A percentile compares a stretch with the other conserved stretches of the same genome.
phyloP scores from a whole-genome alignment of 92 coral and sea anemone species.

The Heteractis magnifica region DNA sequence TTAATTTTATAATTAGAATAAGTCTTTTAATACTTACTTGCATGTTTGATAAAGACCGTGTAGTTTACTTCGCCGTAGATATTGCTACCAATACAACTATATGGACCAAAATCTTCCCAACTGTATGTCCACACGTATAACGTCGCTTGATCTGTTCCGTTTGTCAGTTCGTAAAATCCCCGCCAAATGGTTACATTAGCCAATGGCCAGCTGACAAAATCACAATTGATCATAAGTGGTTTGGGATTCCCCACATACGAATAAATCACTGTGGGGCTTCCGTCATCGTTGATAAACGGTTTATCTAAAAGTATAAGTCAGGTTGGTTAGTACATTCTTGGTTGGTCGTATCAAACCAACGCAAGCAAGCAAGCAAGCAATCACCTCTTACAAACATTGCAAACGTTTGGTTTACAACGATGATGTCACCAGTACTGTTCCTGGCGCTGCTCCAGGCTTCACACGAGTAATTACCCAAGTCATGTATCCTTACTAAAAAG shows the following conservation, averaged over 20 bases:
- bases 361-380: background rate
- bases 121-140: slow-evolving; percentile 48
- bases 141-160: slow-evolving; percentile 53
- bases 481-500: slow-evolving; percentile 29
- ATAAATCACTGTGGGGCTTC: slow-evolving; percentile 42
- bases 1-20: background rate
- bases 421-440: slow-evolving; percentile 36
- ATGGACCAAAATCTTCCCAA: slow-evolving; percentile 46
- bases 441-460: slow-evolving; percentile 53
- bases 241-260: slow-evolving; percentile 58
- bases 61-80: slow-evolving; percentile 43
- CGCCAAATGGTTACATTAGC: slow-evolving; percentile 52
- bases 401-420: slow-evolving; percentile 30
- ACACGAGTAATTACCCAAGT: slow-evolving; percentile 59
- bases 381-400: slow-evolving; percentile 40
- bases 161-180: slow-evolving; percentile 43
- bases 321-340: background rate
- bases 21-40: slow-evolving; percentile 34
- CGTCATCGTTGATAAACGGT: slow-evolving; percentile 35
- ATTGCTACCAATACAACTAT: slow-evolving; percentile 52
- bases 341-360: too few relatives aligned
- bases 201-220: slow-evolving; percentile 42
- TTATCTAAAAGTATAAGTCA: slow-evolving; percentile 27
- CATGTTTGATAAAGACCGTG: slow-evolving; percentile 52
- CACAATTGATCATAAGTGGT: slow-evolving; percentile 46